Evolutionary conservation across 2,888 invertebrate genomes (phyloP).

Genomic region (Pterostichus madidus): DNA sequence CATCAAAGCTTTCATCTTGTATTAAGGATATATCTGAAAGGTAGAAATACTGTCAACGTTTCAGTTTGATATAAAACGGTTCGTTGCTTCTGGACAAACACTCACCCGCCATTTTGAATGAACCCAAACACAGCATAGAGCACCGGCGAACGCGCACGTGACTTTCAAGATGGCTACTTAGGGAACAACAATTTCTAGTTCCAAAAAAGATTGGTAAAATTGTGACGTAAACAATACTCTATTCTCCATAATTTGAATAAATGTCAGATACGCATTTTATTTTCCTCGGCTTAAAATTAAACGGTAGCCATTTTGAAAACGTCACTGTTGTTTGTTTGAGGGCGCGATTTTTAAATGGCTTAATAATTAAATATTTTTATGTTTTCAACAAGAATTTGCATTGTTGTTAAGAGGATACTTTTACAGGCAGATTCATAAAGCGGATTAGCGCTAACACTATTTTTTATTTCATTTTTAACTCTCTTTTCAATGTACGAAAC

Average conservation of each 20-base stretch:
- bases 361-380: conserved; percentile 9
- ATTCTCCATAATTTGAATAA: conserved; percentile 70
- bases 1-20: conserved; percentile 74
- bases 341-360: conserved; percentile 12
- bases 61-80: conserved; percentile 57
- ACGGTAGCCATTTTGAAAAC: conserved; percentile 27
- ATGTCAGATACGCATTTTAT: conserved; percentile 32
- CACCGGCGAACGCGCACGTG: conserved; percentile 60
- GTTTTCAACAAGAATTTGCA: conserved; percentile 4
- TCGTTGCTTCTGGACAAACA: conserved; percentile 70
- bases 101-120: conserved; percentile 78
- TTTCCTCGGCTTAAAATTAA: background rate
- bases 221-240: conserved; percentile 52
- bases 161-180: conserved; percentile 58
- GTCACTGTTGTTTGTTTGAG: conserved; percentile 36
- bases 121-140: conserved; percentile 75
- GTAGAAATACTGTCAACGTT: conserved; percentile 66
- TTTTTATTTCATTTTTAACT: too few species aligned
- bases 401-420: background rate
- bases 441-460: too few species aligned
- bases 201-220: conserved; percentile 58
- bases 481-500: too few species aligned
- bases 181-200: conserved; percentile 51
- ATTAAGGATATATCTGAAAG: conserved; percentile 75
- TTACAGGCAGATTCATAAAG: too few species aligned